phyloP scores from a whole-genome alignment of 2,113 vertebrate species.

The Ctenodactylus gundi region DNA sequence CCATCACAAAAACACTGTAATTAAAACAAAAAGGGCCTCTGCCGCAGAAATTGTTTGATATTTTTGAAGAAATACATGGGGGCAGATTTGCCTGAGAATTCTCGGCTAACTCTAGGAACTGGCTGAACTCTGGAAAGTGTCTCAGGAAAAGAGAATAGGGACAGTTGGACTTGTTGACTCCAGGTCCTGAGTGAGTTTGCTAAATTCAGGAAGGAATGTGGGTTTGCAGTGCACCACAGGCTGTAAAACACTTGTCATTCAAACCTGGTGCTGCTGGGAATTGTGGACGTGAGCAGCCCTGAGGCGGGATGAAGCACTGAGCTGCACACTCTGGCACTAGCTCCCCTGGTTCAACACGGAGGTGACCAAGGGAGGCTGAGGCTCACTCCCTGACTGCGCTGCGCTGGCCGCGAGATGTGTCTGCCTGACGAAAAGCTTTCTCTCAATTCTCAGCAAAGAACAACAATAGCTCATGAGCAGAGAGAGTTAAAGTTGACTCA shows the following conservation, averaged over 20 bases:
- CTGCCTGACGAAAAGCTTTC: neutral
- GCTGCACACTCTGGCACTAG: rapidly evolving
- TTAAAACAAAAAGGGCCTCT: neutral
- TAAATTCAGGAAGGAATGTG: rapidly evolving
- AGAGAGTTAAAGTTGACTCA: neutral
- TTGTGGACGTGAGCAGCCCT: rapidly evolving
- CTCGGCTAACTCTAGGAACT: neutral
- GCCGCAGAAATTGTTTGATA: neutral
- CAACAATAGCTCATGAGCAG: neutral
- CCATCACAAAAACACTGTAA: neutral
- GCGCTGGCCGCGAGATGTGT: too few relatives aligned
- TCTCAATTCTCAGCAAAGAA: neutral
- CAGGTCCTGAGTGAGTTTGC: neutral
- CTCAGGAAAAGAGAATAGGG: neutral
- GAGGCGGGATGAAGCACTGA: rapidly evolving
- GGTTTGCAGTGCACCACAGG: rapidly evolving
- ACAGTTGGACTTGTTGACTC: neutral
- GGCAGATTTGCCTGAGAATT: neutral
- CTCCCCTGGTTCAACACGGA: too few relatives aligned
- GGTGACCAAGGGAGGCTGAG: too few relatives aligned
- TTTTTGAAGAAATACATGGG: neutral
- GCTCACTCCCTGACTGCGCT: too few relatives aligned
- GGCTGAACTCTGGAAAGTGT: rapidly evolving
- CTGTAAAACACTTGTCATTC: too few relatives aligned
- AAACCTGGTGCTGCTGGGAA: too few relatives aligned